These are phyloP conservation scores for Zaprionus capensis DNA, from an alignment of 1,140 invertebrate species.

Conservation along the genomic window DNA sequence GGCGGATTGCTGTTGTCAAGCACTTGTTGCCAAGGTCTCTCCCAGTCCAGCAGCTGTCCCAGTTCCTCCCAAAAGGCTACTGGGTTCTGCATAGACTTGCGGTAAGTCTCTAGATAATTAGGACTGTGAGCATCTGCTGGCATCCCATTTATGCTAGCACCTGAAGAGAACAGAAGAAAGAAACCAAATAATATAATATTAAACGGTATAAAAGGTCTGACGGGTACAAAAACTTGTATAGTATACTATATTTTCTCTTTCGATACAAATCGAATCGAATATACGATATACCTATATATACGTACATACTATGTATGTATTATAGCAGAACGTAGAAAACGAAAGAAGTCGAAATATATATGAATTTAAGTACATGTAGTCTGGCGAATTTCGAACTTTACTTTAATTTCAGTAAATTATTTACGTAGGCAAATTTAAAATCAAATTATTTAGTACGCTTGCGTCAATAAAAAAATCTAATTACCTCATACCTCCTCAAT, in stretches of 20 bases:
- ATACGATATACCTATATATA: not conserved
- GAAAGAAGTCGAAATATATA: not conserved
- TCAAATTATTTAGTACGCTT: not conserved
- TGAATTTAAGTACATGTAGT: not conserved
- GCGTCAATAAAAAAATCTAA: not conserved
- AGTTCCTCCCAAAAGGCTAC: conserved; percentile 95
- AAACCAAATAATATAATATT: not conserved
- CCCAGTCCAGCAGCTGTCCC: conserved; percentile 90
- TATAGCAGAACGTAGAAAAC: not conserved
- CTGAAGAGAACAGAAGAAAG: conserved; percentile 23
- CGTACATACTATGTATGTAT: not conserved
- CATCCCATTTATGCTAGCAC: conserved; percentile 52
- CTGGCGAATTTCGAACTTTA: not conserved
- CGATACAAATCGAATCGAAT: not conserved
- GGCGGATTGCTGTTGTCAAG: conserved; percentile 93
- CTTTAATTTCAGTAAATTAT: not conserved
- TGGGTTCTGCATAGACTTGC: conserved; percentile 90
- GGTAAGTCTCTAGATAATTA: conserved; percentile 88
- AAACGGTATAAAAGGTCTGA: not conserved
- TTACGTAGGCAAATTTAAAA: not conserved
- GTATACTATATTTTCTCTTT: not conserved
- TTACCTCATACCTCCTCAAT: not conserved
- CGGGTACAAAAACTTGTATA: not conserved
- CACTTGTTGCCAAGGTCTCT: conserved; percentile 91
- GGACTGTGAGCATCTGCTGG: conserved; percentile 67